Evolutionary conservation across 2,797 vertebrate species (phyloP), one percentile per base, ranked within the genome.

Genomic region (Melanotaenia trifasciata): DNA sequence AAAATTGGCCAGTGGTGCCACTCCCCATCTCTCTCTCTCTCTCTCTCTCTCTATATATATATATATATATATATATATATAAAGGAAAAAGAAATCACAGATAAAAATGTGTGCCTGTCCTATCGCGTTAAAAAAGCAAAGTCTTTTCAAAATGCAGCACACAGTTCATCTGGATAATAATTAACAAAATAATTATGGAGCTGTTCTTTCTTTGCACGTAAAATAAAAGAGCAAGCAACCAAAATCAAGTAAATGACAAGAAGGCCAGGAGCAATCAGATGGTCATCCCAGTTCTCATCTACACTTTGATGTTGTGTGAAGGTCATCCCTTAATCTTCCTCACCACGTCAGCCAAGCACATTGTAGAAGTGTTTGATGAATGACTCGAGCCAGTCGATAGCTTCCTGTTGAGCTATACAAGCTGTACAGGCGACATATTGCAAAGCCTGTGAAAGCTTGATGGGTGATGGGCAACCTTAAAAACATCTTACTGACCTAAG

Each of bases 211-310:
- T 63, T 51, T 3, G 16, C 32, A 28, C 68, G 43, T 63, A 63
- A 69, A 28, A 18, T 0, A 32, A 32, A 61, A 54, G 71, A 87
- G 70, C 84, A 88, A 83, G 88, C 81, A 80, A 77, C 79, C 78
- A 80, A 72, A 89, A 87, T 90, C 85, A 74, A 89, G 79, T 85
- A 76, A 90, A 87, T 80, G 66, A 61, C 45, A 74, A 57, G 71
- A 87, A 71, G 65, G 69, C 61, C 26, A 28, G 57, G 56, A 71
- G 80, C 85, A 92, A 93, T 91, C 89, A 90, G 74, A 78, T 80
- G 80, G 86, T 86, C 85, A 73, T 71, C 45, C 53, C 47, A 32
- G 72, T 69, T 72, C 74, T 83, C 79, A 83, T 92, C 77, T 79
- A 66, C 71, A 67, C 84, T 56, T 63, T 80, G 80, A 77, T 73